Evolutionary conservation across 2,113 vertebrate species (phyloP), one percentile per base, ranked within the genome.

Genomic region (Collichthys lucidus): DNA sequence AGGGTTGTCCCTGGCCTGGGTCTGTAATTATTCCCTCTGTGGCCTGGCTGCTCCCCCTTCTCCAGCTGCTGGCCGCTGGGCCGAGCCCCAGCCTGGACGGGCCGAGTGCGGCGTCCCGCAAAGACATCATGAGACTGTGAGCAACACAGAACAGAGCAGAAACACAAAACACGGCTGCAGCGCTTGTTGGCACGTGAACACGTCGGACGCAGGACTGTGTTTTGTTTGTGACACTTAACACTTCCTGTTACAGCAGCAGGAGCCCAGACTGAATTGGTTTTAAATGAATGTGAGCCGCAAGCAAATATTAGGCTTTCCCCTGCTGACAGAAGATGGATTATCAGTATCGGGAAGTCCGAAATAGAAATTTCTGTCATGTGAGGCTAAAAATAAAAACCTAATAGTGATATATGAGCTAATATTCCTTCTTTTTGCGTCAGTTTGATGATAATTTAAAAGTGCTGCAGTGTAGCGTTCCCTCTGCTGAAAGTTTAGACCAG

Each of bases 21-120:
- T 85, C 91, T 92, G 92, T 93, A 91, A 93, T 93, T 91, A 91
- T 68, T 47, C 50, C 79, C 74, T 84, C 80, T 88, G 89, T 74
- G 92, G 91, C 87, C 91, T 80, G 89, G 92, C 89, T 57, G 89
- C 90, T 78, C 67, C 84, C 83, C 65, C 5, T 40, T 64, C 80
- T 70, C 22, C 78, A 82, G 82, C 88, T 76, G 81, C 83, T 10
- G 89, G 62, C 56, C 77, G 49, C 80, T 59, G 76, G 73, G 70
- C 77, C 74, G 22, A 56, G 77, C 40, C 83, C 87, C 74, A 15
- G 77, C 66, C 81, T 52, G 85, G 81, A 86, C 65, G 1, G 73
- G 83, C 68, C 47, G 20, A 85, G 82, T 74, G 88, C 57, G 74
- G 89, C 67, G 44, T 83, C 89, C 88, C 85, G 50, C 83, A 86